Evolutionary conservation across 2,888 invertebrate genomes (phyloP), one percentile per base, ranked within the genome.

Genomic region (Diogma glabrata): DNA sequence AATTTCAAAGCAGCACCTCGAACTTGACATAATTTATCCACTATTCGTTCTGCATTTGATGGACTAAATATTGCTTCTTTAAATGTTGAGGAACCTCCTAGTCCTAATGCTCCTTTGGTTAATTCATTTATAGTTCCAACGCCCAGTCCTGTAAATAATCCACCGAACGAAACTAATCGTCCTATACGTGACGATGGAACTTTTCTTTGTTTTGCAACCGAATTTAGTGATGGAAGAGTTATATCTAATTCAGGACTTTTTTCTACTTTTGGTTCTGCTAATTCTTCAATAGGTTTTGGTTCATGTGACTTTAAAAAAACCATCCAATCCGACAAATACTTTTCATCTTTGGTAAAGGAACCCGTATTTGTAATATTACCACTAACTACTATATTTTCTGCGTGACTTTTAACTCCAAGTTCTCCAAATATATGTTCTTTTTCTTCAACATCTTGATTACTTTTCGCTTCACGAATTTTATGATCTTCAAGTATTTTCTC

Each of bases 1-100:
- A 99, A 78, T 71, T 99, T 99, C 12, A 99, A 73, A 1, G 99
- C 99, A 36, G 99, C 99, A 22, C 99, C 95, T 72, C 99, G 77
- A 22, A 97, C 96, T 78, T 92, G 87, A 67, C 99, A 99, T 40
- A 99, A 72, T 0, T 97, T 99, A 62, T 92, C 85, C 2, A 99
- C 99, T 60, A 99, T 97, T 58, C 88, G 74, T 63, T 89, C 86
- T 24, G 86, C 83, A 65, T 89, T 89, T 0, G 84, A 83, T 33
- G 84, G 79, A 51, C 82, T 85, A 51, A 88, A 69, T 59, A 89
- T 81, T 1, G 82, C 71, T 61, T 75, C 81, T 20, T 72, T 75
- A 40, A 77, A 64, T 52, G 66, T 71, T 38, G 67, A 65, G 1
- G 72, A 66, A 23, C 80, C 75, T 9, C 78, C 74, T 1, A 85